Evolutionary conservation across 2,888 invertebrate species (phyloP), one percentile per base, ranked within the genome.

Genomic region (Horisme vitalbata): DNA sequence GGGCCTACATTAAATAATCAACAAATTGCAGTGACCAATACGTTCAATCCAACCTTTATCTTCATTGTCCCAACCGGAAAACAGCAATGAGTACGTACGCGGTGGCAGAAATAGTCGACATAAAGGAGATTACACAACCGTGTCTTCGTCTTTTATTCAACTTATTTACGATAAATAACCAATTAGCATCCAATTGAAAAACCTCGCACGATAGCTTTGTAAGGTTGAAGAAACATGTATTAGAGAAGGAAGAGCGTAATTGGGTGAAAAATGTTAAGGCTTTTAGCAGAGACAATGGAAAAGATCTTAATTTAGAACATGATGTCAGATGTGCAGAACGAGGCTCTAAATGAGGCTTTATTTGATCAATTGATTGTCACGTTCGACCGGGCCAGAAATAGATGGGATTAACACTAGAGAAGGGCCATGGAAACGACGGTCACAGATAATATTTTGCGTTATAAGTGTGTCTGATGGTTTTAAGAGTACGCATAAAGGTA

Each of bases 361-460:
- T 62, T 60, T 54, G 49, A 55, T 33, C 55, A 46, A 61, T 59
- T 50, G 53, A 49, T 55, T 33, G 41, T 41, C 44, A 57, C 39
- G 37, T 46, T 32, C 23, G 15, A 39, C 14, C 18, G 20, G 31
- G 44, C 33, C 34, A 47, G 41, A 50, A 54, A 54, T 51, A 54
- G 45, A 47, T 21, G 28, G n/a, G 34, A 47, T 31, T 12, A 49
- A 23, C 36, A 41, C 13, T 8, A n/a, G 18, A 4, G 10, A 2
- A 3, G 20, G 37, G 8, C 18, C 23, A 37, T 24, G 15, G 31
- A 45, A 39, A n/a, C 21, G 28, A 34, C 10, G 21, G 10, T 24
- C 24, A 9, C 4, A 10, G 18, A 5, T 2, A 5, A 1, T 6
- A 1, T 4, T 18, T 18, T 18, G 18, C n/a, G n/a, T n/a, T n/a